Base-by-base conservation (phyloP, 2,888 invertebrate species). In the Pammene aurita region DNA sequence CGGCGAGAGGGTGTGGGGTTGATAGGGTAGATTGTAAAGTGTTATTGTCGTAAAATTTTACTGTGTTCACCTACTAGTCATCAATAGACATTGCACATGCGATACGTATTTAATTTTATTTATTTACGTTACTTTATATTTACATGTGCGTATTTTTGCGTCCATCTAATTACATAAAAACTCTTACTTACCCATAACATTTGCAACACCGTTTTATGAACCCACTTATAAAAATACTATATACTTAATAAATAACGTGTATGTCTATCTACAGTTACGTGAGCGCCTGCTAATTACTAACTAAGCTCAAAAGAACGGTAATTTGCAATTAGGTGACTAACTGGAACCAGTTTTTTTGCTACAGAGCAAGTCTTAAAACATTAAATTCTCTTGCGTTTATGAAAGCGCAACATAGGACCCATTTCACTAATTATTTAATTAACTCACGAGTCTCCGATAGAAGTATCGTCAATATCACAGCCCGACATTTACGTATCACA, bases 351-450 rank as follows among this genome's bases (percentile, higher is more conserved):
- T 70, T 73, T 71, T 10, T 66, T 68, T 66, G 61, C 46, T 66
- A 61, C 61, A 55, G 44, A 70, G 66, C 64, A 56, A 67, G 41
- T 16, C 38, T 46, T 65, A 62, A 69, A 66, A 66, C 56, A 62
- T n/a, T n/a, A n/a, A n/a, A n/a, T 56, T 66, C 67, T 64, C 66
- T 64, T 26, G 54, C 57, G 72, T 60, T 70, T 60, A 72, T 60
- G 74, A 74, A 72, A 74, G 74, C 71, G 69, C 71, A 71, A 72
- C 71, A 56, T 66, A 67, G 72, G 70, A 70, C 44, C 63, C 54
- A 75, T 76, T 75, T 76, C 73, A 74, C 73, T 67, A 68, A 68
- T 61, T 72, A 72, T 52, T 58, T 67, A 68, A 68, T 65, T 72
- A 72, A 67, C 66, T 70, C 70, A 72, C 71, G 60, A 41, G 70